Evolutionary conservation across 2,888 invertebrate genomes (phyloP).

Genomic region (Sarcophaga rosellei): DNA sequence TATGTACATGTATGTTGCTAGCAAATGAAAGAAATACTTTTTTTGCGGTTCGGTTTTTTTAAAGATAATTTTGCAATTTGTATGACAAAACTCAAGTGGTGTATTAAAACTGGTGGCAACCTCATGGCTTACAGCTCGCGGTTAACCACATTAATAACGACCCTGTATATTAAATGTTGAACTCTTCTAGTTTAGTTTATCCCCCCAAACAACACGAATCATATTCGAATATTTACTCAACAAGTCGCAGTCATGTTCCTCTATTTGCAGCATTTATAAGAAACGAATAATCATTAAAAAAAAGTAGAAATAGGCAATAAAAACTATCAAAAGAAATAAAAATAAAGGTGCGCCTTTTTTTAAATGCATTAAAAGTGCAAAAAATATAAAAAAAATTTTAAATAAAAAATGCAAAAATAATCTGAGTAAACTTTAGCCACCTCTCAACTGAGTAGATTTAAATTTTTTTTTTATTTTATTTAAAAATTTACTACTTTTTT

Average conservation of each 20-base stretch:
- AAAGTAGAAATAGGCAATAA: constrained; percentile 32
- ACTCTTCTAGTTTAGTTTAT: constrained; percentile 21
- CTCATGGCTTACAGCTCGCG: background rate
- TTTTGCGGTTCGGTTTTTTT: background rate
- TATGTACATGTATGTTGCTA: background rate
- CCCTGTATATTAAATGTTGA: constrained; percentile 32
- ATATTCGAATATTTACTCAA: background rate
- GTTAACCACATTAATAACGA: background rate
- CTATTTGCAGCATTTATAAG: too few relatives aligned
- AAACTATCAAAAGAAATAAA: constrained; percentile 6
- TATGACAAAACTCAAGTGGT: constrained; percentile 18
- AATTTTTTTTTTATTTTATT: background rate
- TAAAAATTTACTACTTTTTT: background rate
- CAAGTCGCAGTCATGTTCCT: background rate
- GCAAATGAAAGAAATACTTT: background rate
- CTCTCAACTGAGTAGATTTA: background rate
- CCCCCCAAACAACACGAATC: background rate
- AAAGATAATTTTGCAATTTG: constrained; percentile 37
- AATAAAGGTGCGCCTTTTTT: constrained; percentile 38
- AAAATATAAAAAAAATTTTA: constrained; percentile 19
- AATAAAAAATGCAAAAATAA: too few relatives aligned
- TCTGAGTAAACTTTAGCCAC: constrained; percentile 30
- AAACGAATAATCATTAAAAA: background rate
- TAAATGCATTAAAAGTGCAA: background rate
- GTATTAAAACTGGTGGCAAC: constrained; percentile 39